Base-by-base conservation (phyloP, 2,888 invertebrate genomes). In the Rugalucina vietnamica region DNA sequence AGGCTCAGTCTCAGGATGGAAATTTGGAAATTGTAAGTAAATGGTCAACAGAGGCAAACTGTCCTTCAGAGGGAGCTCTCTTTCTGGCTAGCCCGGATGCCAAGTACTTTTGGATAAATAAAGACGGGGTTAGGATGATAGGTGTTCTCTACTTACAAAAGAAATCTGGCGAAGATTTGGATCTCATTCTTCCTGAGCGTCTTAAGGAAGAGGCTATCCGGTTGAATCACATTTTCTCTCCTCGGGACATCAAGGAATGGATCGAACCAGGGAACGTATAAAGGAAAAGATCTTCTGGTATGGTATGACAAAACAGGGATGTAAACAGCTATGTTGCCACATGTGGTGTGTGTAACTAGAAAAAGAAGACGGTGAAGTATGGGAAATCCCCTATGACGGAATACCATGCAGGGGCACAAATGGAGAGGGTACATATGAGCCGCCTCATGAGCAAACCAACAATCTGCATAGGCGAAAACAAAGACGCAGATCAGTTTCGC, bases 251-350 rank as follows among this genome's bases (percentile, higher is more conserved):
- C 54, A 54, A 54, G 54, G 54, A 4, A 54, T 5, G n/a, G 54
- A 54, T n/a, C n/a, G 54, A 21, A 54, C 54, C 8, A 54, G n/a
- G 54, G 12, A 8, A 54, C 54, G n/a, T 5, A 54, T 54, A 12
- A 54, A 54, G 54, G 54, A 54, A 24, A 54, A 54, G n/a, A n/a
- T 54, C 54, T 54, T 54, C n/a, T 54, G 54, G 54, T 54, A 54
- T 54, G 54, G 54, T n/a, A n/a, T n/a, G n/a, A 21, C 54, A n/a
- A n/a, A 21, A 5, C 12, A 12, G n/a, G 54, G 54, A 54, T 8
- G 54, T 54, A 4, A 54, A 8, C 4, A 8, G n/a, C 5, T 54
- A 12, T n/a, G 54, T 54, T 14, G 54, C 54, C n/a, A 54, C 54
- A 14, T 54, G 54, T 54, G 4, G 4, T 8, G 8, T 21, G 4